Evolutionary conservation across 2,797 vertebrate genomes (phyloP).

Genomic region (Myotis myotis): DNA sequence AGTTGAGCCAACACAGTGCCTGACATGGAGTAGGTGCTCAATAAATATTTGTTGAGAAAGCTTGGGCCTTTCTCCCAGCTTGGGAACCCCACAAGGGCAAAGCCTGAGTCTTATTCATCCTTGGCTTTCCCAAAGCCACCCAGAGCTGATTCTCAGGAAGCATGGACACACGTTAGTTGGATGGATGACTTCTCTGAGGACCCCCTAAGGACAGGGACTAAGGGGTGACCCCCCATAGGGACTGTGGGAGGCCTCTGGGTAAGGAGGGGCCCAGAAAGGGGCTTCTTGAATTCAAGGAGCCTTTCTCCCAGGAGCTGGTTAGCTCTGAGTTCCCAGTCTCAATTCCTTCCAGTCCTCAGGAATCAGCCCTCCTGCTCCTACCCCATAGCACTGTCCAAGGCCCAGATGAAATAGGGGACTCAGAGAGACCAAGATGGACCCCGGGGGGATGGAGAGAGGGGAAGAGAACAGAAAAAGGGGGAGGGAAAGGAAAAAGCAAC

Average conservation of each 20-base stretch:
- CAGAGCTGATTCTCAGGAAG: neutral
- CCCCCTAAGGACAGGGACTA: neutral
- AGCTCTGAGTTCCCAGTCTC: neutral
- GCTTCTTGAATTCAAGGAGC: neutral
- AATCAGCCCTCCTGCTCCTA: neutral
- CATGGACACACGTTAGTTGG: neutral
- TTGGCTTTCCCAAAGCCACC: neutral
- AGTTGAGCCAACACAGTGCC: neutral
- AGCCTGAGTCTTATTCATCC: neutral
- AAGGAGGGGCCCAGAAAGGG: neutral
- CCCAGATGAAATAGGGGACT: neutral
- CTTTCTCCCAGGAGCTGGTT: neutral
- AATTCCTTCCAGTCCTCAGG: neutral
- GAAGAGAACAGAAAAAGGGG: neutral
- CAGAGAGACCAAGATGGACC: neutral
- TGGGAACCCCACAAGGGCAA: neutral
- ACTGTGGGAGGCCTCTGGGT: neutral
- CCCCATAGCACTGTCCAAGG: neutral
- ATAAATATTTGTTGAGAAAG: constrained; percentile 22
- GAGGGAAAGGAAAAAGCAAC: neutral
- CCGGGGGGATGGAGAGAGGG: neutral
- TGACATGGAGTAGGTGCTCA: constrained; percentile 14
- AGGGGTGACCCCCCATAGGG: neutral
- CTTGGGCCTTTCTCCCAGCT: neutral
- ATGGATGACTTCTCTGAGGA: neutral